Percentiles rank a stretch among this genome's conserved stretches.
phyloP scores from a whole-genome alignment of 2,888 invertebrate genomes.

The Lysandra bellargus region DNA sequence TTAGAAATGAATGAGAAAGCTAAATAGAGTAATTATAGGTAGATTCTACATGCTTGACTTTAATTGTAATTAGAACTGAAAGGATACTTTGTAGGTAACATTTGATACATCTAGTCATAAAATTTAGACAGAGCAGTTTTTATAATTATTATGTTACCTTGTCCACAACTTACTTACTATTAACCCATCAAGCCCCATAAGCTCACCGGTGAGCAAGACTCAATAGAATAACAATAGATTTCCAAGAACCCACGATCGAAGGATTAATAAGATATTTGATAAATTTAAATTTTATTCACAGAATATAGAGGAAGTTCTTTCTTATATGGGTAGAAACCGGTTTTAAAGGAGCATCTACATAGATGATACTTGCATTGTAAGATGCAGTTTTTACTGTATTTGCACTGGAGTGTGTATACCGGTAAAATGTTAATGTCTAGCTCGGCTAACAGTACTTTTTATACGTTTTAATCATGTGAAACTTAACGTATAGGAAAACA shows the following conservation, averaged over 20 bases:
- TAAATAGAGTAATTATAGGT: not conserved
- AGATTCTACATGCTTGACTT: too few relatives aligned
- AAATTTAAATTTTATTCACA: not conserved
- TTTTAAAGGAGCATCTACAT: not conserved
- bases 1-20: not conserved
- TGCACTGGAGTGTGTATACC: slow-evolving; percentile 12
- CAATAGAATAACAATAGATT: too few relatives aligned
- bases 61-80: too few relatives aligned
- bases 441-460: slow-evolving; percentile 47
- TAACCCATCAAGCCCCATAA: too few relatives aligned
- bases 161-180: not conserved
- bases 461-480: not conserved
- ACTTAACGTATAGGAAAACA: slow-evolving; percentile 30
- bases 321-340: not conserved
- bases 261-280: not conserved
- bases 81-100: not conserved
- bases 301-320: not conserved
- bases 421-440: slow-evolving; percentile 38
- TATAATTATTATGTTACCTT: not conserved
- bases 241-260: too few relatives aligned
- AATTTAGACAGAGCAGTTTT: not conserved
- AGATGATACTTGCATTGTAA: not conserved
- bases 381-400: slow-evolving; percentile 1
- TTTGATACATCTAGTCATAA: not conserved
- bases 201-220: too few relatives aligned